A percentile compares a stretch with the other conserved stretches of the same genome.
phyloP scores from a whole-genome alignment of 2,113 vertebrate species.

The Muscicapa adusta region DNA sequence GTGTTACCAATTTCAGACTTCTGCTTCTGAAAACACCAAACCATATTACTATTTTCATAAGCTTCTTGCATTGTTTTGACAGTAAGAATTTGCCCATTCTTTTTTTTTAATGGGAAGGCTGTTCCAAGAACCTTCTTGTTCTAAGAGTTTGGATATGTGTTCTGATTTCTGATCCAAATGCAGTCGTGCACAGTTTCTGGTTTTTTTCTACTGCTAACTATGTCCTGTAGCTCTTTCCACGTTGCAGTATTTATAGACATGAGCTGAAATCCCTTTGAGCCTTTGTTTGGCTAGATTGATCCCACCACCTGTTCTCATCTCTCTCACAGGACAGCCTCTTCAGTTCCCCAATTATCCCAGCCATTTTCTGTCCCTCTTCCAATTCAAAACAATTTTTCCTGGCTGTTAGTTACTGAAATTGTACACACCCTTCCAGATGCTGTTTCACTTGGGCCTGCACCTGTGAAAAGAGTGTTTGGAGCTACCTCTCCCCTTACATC shows the following conservation, averaged over 20 bases:
- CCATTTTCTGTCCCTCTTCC: conserved; percentile 4
- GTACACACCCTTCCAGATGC: not conserved
- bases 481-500: not conserved
- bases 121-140: not conserved
- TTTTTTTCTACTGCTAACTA: not conserved
- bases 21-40: not conserved
- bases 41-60: not conserved
- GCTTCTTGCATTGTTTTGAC: not conserved
- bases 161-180: not conserved
- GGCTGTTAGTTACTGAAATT: not conserved
- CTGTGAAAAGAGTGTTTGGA: not conserved
- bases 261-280: conserved; percentile 45
- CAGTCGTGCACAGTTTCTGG: not conserved
- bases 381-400: conserved; percentile 20
- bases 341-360: not conserved
- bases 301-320: conserved; percentile 49
- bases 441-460: not conserved
- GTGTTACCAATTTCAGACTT: not conserved
- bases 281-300: conserved; percentile 60
- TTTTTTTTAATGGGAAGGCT: not conserved
- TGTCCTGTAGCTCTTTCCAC: not conserved
- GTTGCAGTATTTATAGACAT: conserved; percentile 23
- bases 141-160: not conserved
- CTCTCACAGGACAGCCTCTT: not conserved
- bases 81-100: not conserved